A percentile compares a stretch with the other conserved stretches of the same genome.
Evolutionary conservation across 2,797 vertebrate genomes (phyloP).

Genomic region (Pogoniulus pusillus): DNA sequence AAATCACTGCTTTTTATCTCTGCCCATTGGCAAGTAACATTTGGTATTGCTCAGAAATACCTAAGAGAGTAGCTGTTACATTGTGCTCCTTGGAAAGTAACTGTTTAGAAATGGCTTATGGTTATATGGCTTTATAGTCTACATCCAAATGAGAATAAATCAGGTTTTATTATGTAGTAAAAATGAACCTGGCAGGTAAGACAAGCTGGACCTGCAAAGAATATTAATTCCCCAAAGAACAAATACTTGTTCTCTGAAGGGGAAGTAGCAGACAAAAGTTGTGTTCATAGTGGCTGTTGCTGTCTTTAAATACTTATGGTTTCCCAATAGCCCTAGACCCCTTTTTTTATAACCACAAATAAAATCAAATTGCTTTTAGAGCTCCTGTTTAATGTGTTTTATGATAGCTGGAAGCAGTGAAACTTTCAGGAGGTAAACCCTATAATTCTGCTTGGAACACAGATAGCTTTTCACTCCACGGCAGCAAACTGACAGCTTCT

Average conservation of each 20-base stretch:
- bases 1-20: neutral
- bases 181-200: neutral
- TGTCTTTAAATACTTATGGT: neutral
- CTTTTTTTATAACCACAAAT: neutral
- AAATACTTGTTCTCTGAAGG: neutral
- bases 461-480: neutral
- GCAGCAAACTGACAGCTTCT: neutral
- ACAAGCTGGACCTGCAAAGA: slow-evolving; percentile 2
- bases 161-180: slow-evolving; percentile 37
- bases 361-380: slow-evolving; percentile 26
- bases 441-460: neutral
- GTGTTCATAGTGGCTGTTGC: neutral
- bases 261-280: neutral
- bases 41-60: slow-evolving; percentile 7
- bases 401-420: slow-evolving; percentile 6
- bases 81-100: slow-evolving; percentile 27
- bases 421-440: neutral
- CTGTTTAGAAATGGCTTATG: slow-evolving; percentile 25
- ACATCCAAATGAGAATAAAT: slow-evolving; percentile 42
- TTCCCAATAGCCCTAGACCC: neutral
- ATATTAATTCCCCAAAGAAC: slow-evolving; percentile 22
- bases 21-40: neutral
- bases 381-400: neutral
- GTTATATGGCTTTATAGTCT: slow-evolving; percentile 7
- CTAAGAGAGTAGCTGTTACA: neutral